A percentile compares a stretch with the other conserved stretches of the same genome.
phyloP scores from a whole-genome alignment of 2,888 invertebrate species.

The Tipula vernalis region DNA sequence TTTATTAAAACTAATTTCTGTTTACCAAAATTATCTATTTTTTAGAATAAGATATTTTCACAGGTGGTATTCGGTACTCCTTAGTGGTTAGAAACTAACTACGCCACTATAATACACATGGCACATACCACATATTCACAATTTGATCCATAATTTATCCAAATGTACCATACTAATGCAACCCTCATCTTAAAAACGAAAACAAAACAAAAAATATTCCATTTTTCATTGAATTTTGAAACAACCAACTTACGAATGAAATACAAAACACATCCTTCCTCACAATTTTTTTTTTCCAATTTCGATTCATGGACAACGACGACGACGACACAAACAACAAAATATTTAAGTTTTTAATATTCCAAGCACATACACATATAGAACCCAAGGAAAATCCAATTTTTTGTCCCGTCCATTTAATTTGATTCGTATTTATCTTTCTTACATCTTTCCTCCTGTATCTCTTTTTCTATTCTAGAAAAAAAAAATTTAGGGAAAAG shows the following conservation, averaged over 20 bases:
- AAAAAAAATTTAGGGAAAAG: background rate
- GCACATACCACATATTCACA: background rate
- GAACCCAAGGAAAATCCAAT: background rate
- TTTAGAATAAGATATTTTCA: no score
- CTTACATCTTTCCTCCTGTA: background rate
- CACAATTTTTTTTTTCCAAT: background rate
- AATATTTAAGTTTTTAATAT: background rate
- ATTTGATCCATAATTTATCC: background rate
- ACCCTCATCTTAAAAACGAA: background rate
- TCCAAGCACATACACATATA: background rate
- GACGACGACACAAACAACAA: background rate
- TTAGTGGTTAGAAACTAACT: background rate
- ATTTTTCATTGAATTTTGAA: background rate
- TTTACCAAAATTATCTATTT: no score
- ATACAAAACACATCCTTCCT: background rate
- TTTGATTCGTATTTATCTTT: background rate
- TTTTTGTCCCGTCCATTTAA: background rate
- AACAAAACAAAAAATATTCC: background rate
- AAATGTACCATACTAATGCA: background rate
- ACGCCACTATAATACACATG: background rate
- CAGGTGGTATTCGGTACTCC: no score
- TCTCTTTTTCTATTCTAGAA: background rate
- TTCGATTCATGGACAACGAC: background rate
- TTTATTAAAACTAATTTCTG: no score
- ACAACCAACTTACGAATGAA: background rate